Evolutionary conservation across 2,888 invertebrate genomes (phyloP), one percentile per base, ranked within the genome.

Genomic region (Ophion obscuratus): DNA sequence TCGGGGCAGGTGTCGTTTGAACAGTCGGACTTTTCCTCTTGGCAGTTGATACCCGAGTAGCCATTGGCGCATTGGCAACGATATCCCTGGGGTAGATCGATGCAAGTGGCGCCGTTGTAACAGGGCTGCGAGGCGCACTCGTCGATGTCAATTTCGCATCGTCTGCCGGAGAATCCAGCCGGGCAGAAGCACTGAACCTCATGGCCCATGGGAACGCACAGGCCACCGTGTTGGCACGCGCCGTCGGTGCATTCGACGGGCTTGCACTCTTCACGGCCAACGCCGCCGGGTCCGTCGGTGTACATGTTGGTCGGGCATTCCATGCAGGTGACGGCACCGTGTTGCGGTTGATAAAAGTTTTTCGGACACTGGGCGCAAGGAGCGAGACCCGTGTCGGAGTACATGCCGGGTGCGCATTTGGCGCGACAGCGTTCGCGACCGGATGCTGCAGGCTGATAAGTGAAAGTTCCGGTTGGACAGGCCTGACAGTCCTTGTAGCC

Each of bases 101-200:
- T 96, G 94, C 99, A 99, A 47, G 97, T 97, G 31, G 98, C 99
- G 9, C 97, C 97, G 92, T 99, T 99, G 93, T 97, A 98, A 93
- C 99, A 99, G 24, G 99, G 99, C 90, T 97, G 97, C 9, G 98
- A 98, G 7, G 97, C 97, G 93, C 99, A 99, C 92, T 99, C 99
- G 91, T 99, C 98, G 71, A 99, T 98, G 90, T 99, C 99, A 86
- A 98, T 96, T 95, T 99, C 99, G 94, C 99, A 99, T 85, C 98
- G 96, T 84, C 97, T 96, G 81, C 99, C 99, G 0, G 98, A 98
- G 94, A 98, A 99, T 78, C 98, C 98, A 91, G 98, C 98, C 0
- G 98, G 98, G 90, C 99, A 99, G 95, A 98, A 97, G 93, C 99
- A 99, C 93, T 98, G 98, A 67, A 98, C 95, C 75, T 97, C 97